phyloP scores from a whole-genome alignment of 2,888 invertebrate genomes.

The Alviniconcha strummeri region DNA sequence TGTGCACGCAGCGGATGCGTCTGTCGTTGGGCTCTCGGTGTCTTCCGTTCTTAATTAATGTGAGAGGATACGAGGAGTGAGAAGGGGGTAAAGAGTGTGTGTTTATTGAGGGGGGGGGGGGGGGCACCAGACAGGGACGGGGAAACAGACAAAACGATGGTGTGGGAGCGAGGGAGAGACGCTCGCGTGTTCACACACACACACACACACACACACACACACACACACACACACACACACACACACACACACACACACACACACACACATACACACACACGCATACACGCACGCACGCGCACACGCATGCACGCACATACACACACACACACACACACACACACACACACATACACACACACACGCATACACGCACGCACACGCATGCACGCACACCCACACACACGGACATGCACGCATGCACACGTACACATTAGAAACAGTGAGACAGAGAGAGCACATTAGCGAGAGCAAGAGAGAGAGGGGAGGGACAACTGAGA shows the following conservation, averaged over 20 bases:
- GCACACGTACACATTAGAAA: neutral
- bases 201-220: neutral
- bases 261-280: neutral
- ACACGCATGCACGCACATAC: neutral
- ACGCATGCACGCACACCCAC: neutral
- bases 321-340: neutral
- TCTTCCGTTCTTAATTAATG: too few species aligned
- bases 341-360: neutral
- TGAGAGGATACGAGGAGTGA: too few species aligned
- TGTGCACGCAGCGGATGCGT: too few species aligned
- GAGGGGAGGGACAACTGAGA: too few species aligned
- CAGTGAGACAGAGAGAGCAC: too few species aligned
- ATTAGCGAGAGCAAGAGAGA: too few species aligned
- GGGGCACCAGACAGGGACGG: too few species aligned
- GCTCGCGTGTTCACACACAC: neutral
- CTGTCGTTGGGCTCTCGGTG: too few species aligned
- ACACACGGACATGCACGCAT: neutral
- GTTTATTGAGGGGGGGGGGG: too few species aligned
- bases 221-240: neutral
- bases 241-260: neutral
- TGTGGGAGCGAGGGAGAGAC: too few species aligned
- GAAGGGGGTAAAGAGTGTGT: too few species aligned
- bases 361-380: neutral
- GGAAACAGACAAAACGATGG: too few species aligned
- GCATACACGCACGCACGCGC: neutral